phyloP scores from a whole-genome alignment of 2,888 invertebrate genomes.

The Tolmerus cingulatus region DNA sequence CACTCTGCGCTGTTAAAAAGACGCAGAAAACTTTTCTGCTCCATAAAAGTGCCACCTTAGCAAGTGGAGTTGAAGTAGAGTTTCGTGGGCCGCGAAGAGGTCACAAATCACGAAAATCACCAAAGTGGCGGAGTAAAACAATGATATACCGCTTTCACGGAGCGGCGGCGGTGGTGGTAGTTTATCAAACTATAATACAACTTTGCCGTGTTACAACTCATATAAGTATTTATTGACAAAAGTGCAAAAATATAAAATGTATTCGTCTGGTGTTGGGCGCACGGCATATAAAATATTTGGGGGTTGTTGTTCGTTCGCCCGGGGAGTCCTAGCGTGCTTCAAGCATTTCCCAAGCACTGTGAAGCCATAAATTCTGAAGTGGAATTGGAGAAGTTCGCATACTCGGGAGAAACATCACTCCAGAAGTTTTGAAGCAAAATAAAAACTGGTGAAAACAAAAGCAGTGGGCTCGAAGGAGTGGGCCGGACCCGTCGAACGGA shows the following conservation, averaged over 20 bases:
- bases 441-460: not conserved
- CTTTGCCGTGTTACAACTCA: not conserved
- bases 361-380: not conserved
- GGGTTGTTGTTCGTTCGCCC: not conserved
- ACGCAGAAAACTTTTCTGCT: not conserved
- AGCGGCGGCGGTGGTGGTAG: not conserved
- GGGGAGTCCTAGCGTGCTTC: not conserved
- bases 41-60: not conserved
- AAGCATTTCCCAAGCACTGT: not conserved
- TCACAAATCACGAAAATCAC: not conserved
- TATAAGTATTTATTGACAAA: not conserved
- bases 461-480: not conserved
- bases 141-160: not conserved
- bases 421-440: not conserved
- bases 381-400: not conserved
- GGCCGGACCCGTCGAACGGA: not conserved
- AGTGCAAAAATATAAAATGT: not conserved
- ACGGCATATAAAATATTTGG: not conserved
- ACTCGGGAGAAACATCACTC: not conserved
- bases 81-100: not conserved
- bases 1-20: not conserved
- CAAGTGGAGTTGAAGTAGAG: not conserved
- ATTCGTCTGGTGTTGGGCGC: not conserved
- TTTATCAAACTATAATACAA: not conserved
- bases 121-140: not conserved